These are phyloP conservation scores for Phocoena phocoena DNA, from an alignment of 2,113 vertebrate species.

Conservation along the genomic window DNA sequence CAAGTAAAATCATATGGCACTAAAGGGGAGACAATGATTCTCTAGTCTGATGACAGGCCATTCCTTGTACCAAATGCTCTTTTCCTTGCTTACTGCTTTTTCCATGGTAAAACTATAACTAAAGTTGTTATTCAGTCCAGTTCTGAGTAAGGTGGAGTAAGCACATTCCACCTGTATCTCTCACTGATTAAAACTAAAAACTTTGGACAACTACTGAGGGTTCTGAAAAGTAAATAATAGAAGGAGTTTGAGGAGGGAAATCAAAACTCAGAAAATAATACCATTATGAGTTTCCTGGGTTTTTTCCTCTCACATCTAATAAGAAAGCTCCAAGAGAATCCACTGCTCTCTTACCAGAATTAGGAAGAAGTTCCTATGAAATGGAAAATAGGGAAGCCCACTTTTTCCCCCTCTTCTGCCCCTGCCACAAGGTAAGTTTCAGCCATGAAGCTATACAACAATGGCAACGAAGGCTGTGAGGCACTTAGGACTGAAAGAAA, in stretches of 20 bases:
- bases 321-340: background rate
- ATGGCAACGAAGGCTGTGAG: background rate
- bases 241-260: background rate
- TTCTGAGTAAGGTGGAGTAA: background rate
- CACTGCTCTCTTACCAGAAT: background rate
- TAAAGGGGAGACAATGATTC: background rate
- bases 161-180: background rate
- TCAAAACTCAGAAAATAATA: background rate
- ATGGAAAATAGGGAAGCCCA: background rate
- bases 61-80: background rate
- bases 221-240: background rate
- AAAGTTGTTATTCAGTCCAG: background rate
- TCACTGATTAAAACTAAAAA: background rate
- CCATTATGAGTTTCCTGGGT: background rate
- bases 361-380: background rate
- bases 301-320: background rate
- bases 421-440: background rate
- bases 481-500: background rate
- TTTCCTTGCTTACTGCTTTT: background rate
- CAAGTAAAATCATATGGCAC: background rate
- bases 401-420: background rate
- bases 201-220: background rate
- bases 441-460: background rate
- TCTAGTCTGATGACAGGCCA: background rate
- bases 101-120: background rate